Evolutionary conservation across 2,113 vertebrate genomes (phyloP), one percentile per base, ranked within the genome.

Genomic region (Ceyx cyanopectus): DNA sequence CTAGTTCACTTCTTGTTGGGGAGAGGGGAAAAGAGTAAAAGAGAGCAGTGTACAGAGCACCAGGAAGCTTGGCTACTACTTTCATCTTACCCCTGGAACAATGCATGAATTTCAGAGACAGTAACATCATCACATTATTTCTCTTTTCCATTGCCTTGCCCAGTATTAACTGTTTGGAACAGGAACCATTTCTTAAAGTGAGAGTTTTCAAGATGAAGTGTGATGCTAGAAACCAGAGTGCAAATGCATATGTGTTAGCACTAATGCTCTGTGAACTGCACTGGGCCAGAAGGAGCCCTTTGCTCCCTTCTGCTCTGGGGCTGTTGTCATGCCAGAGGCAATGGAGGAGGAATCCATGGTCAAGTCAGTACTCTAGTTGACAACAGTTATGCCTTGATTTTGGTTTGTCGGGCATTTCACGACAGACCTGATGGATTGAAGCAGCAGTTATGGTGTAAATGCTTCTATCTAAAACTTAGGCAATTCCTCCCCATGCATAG

Each of bases 151-250:
- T 56, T 57, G 57, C 66, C 34, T 88, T 86, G 23, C 20, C 32
- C 27, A 27, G 6, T 37, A n/a, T 53, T 74, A 82, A 37, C 41
- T 87, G 12, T 65, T 81, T 85, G 85, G 27, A 81, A 66, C 19
- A 70, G 26, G 43, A 87, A 45, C n/a, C 0, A 14, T 80, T 76
- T 77, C 62, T 73, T 57, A 34, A 60, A 80, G 29, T 3, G 84
- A 82, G 88, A 80, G 69, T 85, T 92, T 82, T 87, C 66, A 85
- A 82, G 84, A 85, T 87, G 4, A 58, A 62, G 58, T 88, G 68
- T 92, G 89, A 82, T 77, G 51, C 80, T 87, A 22, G 69, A 84
- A 88, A 95, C 86, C 26, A 5, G 69, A 89, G 81, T 89, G 74
- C 51, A 89, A 94, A 93, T 93, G 85, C 60, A 13, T 57, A 24